Percentiles rank a stretch among this genome's conserved stretches.
Conservation (phyloP, 1,140 invertebrate genomes). For the Capitella teleta region DNA sequence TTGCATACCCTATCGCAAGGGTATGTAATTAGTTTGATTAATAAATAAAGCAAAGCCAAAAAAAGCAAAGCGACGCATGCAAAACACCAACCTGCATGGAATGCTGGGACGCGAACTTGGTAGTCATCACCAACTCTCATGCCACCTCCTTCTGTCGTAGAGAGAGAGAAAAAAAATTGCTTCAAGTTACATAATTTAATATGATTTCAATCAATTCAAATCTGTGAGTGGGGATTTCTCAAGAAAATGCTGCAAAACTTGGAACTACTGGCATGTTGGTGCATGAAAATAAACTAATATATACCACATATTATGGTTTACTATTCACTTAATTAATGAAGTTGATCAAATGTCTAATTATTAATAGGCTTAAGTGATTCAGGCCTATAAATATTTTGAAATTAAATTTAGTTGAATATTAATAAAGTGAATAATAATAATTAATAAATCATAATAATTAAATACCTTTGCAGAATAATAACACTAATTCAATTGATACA, state of each 20-base stretch:
- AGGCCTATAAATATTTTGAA: background rate
- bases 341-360: background rate
- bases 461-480: background rate
- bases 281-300: background rate
- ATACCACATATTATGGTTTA: background rate
- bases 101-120: slow-evolving; percentile 77
- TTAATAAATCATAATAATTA: too few relatives aligned
- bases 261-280: too few relatives aligned
- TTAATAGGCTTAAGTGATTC: too few relatives aligned
- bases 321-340: background rate
- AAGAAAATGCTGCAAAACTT: too few relatives aligned
- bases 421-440: too few relatives aligned
- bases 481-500: too few relatives aligned
- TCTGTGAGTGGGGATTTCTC: too few relatives aligned
- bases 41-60: background rate
- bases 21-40: background rate
- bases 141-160: slow-evolving; percentile 57
- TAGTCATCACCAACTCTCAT: slow-evolving; percentile 88
- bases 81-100: slow-evolving; percentile 46
- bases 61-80: background rate
- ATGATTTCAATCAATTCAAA: too few relatives aligned
- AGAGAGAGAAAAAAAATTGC: too few relatives aligned
- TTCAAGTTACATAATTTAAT: too few relatives aligned
- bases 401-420: slow-evolving; percentile 1
- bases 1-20: background rate